phyloP scores from a whole-genome alignment of 1,140 invertebrate genomes.

The Aphelenchoides besseyi region DNA sequence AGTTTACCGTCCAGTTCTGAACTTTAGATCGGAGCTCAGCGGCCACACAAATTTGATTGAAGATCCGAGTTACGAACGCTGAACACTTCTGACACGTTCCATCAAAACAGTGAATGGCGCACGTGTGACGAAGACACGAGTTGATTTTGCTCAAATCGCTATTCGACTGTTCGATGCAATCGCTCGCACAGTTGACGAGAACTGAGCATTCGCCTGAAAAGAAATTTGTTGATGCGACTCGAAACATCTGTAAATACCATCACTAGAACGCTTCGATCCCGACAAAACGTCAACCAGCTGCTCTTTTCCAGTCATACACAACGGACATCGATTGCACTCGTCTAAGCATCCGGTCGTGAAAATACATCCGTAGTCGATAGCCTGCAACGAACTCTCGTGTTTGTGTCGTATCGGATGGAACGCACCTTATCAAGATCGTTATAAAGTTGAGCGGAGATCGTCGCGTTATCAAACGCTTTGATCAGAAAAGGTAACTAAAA shows the following conservation, averaged over 20 bases:
- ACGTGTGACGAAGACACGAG: constrained; percentile 47
- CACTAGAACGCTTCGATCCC: constrained; percentile 26
- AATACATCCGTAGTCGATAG: constrained; percentile 56
- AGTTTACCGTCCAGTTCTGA: constrained; percentile 35
- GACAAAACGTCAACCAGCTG: constrained; percentile 54
- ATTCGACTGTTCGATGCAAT: constrained; percentile 47
- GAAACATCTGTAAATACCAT: no score
- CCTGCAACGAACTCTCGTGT: no score
- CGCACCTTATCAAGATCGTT: constrained; percentile 52
- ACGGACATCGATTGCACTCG: constrained; percentile 48
- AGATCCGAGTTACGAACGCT: constrained; percentile 53
- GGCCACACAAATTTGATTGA: constrained; percentile 55
- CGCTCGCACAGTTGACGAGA: constrained; percentile 49
- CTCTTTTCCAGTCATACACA: constrained; percentile 51
- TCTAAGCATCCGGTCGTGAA: constrained; percentile 55
- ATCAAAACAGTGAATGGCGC: constrained; percentile 56
- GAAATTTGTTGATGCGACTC: no score
- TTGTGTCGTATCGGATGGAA: not conserved
- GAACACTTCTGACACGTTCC: constrained; percentile 54
- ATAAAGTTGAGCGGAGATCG: constrained; percentile 46
- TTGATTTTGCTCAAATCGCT: constrained; percentile 51
- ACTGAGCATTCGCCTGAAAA: constrained; percentile 51
- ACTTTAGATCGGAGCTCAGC: constrained; percentile 47
- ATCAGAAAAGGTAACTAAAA: constrained; percentile 21
- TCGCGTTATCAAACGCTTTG: constrained; percentile 37